Evolutionary conservation across 1,140 invertebrate species (phyloP), one percentile per base, ranked within the genome.

Genomic region (Eupristina koningsbergeri): DNA sequence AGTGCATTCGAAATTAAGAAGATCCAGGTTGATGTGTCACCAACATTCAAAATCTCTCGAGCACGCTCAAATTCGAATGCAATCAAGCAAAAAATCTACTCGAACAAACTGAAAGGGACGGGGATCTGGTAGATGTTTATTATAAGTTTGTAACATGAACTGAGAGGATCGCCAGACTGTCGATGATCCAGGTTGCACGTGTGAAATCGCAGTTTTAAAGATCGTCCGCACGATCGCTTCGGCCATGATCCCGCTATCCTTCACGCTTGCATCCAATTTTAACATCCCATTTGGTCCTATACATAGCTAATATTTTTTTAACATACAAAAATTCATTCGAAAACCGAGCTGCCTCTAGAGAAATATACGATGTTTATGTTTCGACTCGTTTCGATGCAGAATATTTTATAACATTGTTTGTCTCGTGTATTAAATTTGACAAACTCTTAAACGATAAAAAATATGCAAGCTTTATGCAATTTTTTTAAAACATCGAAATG

Each of bases 31-130:
- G 79, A 83, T 77, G 79, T 86, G 86, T 85, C 84, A 80, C 85
- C 85, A 78, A 85, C 84, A 80, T 74, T 84, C 80, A 85, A 86
- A 71, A 73, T 53, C 81, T 85, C 67, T 86, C 39, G 17, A n/a
- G 47, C 85, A 88, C 83, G 86, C 81, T 85, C 86, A 87, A 88
- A 91, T 91, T 90, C 87, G 80, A 81, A 75, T 87, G 87, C 89
- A 86, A 88, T 87, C 90, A 90, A 86, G 88, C 89, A 86, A 87
- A 86, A 90, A 90, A 91, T 90, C 89, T 90, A 86, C 86, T 88
- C 86, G 88, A 90, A 88, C 90, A 86, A 90, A 91, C 88, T 91
- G 88, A 88, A 91, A 91, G 87, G 87, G 90, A 90, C 88, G 84
- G 87, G 85, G 75, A 83, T 86, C 50, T 50, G 19, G 50, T 41